Evolutionary conservation across 2,113 vertebrate genomes (phyloP), one percentile per base, ranked within the genome.

Genomic region (Micronycteris hirsuta): DNA sequence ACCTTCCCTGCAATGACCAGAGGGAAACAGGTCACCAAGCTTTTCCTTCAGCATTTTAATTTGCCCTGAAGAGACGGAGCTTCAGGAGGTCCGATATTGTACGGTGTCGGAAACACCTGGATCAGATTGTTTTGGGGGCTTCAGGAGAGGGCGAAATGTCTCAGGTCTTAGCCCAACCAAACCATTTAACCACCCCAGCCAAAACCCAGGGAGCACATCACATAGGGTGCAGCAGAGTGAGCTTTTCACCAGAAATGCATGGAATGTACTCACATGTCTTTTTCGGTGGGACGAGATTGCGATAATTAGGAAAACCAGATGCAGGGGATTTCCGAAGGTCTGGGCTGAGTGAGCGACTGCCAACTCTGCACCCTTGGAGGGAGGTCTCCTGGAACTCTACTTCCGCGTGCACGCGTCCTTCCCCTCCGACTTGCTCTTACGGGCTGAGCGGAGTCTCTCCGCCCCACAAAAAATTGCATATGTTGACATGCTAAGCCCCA

Each of bases 271-370:
- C 90, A 43, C 9, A 96, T 93, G 86, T 61, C 86, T 96, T 78
- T 84, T 92, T 84, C 43, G 5, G 47, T 80, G 65, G 92, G 52
- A 96, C 93, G 91, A 94, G 93, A 92, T 98, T 96, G 96, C 93
- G 84, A 87, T 49, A 97, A 95, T n/a, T 91, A 86, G 89, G 97
- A 94, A 82, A 88, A 86, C 43, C 89, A 97, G 86, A 84, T 81
- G 47, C 61, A 76, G 97, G 98, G 97, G 81, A 97, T 98, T 98
- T 98, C 98, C 98, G 22, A 93, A 92, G 73, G 36, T 63, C 63
- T 45, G 56, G 81, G 73, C 68, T 17, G n/a, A 71, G 28, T n/a
- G 8, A 19, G 36, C 26, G 85, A 28, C 41, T 73, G 85, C 65
- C 80, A 76, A 36, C 24, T 52, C 73, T 56, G 76, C 92, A 95